These are phyloP conservation scores for Alloscopus bannaensis DNA, from an alignment of 2,888 invertebrate species.

Conservation along the genomic window DNA sequence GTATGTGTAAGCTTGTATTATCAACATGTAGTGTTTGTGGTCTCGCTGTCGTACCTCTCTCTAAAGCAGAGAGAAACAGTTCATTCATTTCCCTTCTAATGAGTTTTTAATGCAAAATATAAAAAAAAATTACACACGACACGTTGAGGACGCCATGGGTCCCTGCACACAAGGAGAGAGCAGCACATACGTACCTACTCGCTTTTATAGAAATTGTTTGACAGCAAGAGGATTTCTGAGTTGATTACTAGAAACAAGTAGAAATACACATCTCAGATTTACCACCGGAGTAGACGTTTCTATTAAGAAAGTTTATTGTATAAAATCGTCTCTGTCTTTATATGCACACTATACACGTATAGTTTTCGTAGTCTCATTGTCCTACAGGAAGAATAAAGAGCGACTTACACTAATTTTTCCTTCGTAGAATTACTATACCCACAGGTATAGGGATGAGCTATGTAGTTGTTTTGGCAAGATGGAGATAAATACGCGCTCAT, in stretches of 20 bases:
- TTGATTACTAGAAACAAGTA: background rate
- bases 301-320: conserved; percentile 28
- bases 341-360: conserved; percentile 33
- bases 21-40: background rate
- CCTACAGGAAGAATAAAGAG: conserved; percentile 31
- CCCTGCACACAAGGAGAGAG: conserved; percentile 12
- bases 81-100: conserved; percentile 54
- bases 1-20: background rate
- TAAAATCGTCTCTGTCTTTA: background rate
- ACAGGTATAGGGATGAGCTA: too few species aligned
- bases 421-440: too few species aligned
- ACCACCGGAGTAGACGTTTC: conserved; percentile 62
- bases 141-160: conserved; percentile 29
- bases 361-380: conserved; percentile 36
- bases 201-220: too few species aligned
- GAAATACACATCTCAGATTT: conserved; percentile 24
- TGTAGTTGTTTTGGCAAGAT: conserved; percentile 16
- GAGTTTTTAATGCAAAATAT: conserved; percentile 61
- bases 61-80: conserved; percentile 6
- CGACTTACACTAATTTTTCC: background rate
- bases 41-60: background rate
- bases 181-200: conserved; percentile 18
- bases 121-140: conserved; percentile 21
- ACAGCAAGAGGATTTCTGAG: background rate
- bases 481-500: conserved; percentile 56